Conservation (phyloP, 2,888 invertebrate species). For the Drosophila stalkeri region DNA sequence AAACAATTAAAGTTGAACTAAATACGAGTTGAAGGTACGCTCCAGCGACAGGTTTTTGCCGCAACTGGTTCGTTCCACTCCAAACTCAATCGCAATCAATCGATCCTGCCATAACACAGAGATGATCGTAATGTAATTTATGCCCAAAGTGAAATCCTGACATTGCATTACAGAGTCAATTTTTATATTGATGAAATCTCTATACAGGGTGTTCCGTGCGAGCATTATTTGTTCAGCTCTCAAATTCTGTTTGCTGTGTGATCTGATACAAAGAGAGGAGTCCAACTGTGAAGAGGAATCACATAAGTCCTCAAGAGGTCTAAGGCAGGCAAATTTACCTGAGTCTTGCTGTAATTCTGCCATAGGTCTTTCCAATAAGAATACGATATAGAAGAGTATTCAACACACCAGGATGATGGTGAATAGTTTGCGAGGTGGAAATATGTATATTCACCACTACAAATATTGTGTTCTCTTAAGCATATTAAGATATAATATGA, state of each 20-base stretch:
- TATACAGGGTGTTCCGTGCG: slow-evolving; percentile 48
- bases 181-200: slow-evolving; percentile 13
- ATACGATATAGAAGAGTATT: slow-evolving; percentile 26
- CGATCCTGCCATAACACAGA: slow-evolving; percentile 59
- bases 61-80: slow-evolving; percentile 39
- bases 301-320: not conserved
- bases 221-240: slow-evolving; percentile 10
- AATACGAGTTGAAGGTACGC: slow-evolving; percentile 48
- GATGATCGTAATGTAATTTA: slow-evolving; percentile 77
- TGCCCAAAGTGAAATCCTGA: slow-evolving; percentile 60
- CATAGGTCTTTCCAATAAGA: slow-evolving; percentile 38
- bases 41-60: slow-evolving; percentile 61
- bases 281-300: slow-evolving; percentile 5
- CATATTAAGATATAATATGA: no score
- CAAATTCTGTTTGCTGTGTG: slow-evolving; percentile 34
- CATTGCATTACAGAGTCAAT: slow-evolving; percentile 57
- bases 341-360: slow-evolving; percentile 13
- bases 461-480: not conserved
- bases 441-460: not conserved
- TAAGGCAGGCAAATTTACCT: slow-evolving; percentile 32
- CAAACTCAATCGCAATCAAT: slow-evolving; percentile 64
- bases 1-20: slow-evolving; percentile 82
- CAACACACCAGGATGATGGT: slow-evolving; percentile 21
- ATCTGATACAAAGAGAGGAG: not conserved
- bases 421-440: not conserved